Conservation (phyloP, 2,113 vertebrate genomes). For the Empidonax alnorum region DNA sequence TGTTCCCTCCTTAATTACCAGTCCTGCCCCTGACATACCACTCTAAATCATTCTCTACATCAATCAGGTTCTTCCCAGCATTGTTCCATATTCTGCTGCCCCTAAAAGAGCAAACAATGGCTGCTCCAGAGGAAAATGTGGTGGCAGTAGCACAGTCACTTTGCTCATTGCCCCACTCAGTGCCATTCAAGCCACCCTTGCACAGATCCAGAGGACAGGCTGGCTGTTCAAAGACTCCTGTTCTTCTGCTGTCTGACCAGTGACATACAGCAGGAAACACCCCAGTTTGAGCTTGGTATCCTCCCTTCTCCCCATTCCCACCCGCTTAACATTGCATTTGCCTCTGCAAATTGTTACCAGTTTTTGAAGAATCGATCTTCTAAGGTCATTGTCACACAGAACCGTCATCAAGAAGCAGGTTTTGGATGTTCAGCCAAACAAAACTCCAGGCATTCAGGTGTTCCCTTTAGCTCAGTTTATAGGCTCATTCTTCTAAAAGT, state of each 20-base stretch:
- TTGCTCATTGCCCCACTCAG: not conserved
- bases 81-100: not conserved
- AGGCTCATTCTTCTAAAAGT: not conserved
- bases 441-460: not conserved
- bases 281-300: accelerated
- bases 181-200: not conserved
- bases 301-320: not conserved
- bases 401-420: not conserved
- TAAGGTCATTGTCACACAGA: not conserved
- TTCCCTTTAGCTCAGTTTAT: not conserved
- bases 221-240: not conserved
- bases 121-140: not conserved
- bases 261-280: not conserved
- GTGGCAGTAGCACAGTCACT: not conserved
- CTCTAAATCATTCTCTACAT: not conserved
- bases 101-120: not conserved
- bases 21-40: not conserved
- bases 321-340: not conserved
- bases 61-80: not conserved
- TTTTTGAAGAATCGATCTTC: not conserved
- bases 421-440: not conserved
- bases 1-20: not conserved
- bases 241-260: not conserved
- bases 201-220: not conserved
- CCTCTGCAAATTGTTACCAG: not conserved